A percentile compares a stretch with the other conserved stretches of the same genome.
Conservation (phyloP, 2,888 invertebrate species). For the Meganola albula region DNA sequence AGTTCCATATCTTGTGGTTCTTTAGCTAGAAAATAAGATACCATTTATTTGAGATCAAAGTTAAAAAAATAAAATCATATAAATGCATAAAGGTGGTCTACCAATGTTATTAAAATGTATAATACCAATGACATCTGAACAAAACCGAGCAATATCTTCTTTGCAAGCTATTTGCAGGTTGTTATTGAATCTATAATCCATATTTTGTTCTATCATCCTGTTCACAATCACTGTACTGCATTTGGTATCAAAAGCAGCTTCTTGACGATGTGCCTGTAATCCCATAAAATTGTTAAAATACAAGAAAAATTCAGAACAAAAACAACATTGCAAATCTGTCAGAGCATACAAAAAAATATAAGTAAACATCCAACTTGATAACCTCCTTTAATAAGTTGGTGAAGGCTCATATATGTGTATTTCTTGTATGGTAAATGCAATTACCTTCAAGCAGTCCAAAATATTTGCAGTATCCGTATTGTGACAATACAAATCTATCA, state of each 20-base stretch:
- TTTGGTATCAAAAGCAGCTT: constrained; percentile 86
- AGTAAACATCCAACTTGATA: too few relatives aligned
- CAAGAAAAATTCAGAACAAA: too few relatives aligned
- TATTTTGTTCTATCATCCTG: constrained; percentile 92
- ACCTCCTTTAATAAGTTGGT: too few relatives aligned
- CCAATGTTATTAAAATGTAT: constrained; percentile 16
- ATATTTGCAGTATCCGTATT: constrained; percentile 82
- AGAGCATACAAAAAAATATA: too few relatives aligned
- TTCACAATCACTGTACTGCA: constrained; percentile 91
- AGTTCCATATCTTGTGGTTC: constrained; percentile 82
- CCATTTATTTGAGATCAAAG: constrained; percentile 1
- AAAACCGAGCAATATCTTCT: constrained; percentile 85
- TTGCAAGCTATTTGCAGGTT: constrained; percentile 88
- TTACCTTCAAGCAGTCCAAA: constrained; percentile 87
- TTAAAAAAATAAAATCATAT: constrained; percentile 4
- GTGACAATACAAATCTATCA: constrained; percentile 91
- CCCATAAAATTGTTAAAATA: too few relatives aligned
- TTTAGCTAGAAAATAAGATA: constrained; percentile 46
- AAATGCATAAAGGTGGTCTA: constrained; percentile 12
- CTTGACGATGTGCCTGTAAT: constrained; percentile 84
- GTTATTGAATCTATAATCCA: constrained; percentile 93
- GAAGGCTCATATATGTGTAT: too few relatives aligned
- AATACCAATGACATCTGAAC: constrained; percentile 64
- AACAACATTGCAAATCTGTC: too few relatives aligned
- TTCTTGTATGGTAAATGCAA: too few relatives aligned